Conservation (phyloP, 1,140 invertebrate species). For the Drosophila lowei region DNA sequence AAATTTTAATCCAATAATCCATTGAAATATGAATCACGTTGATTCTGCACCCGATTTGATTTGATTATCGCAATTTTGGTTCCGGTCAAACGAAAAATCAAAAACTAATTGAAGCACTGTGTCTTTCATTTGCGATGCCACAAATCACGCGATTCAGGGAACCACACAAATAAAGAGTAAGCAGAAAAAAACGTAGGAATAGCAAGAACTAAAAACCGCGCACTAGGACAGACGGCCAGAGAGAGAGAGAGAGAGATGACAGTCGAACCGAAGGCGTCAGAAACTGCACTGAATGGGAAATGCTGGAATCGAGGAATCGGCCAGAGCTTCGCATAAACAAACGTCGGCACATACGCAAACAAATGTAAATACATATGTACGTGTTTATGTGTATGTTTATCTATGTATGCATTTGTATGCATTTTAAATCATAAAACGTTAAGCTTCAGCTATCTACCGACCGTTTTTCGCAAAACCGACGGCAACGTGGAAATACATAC, state of each 20-base stretch:
- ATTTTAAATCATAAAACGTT: conserved; percentile 44
- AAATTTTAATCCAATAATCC: conserved; percentile 1
- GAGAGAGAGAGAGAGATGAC: conserved; percentile 26
- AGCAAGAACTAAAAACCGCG: conserved; percentile 33
- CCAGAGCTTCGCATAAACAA: conserved; percentile 55
- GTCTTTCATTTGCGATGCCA: not conserved
- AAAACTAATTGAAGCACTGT: conserved; percentile 1
- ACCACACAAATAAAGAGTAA: not conserved
- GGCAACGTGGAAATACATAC: too few relatives aligned
- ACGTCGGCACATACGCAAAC: conserved; percentile 29
- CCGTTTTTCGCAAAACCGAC: too few relatives aligned
- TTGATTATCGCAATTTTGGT: conserved; percentile 22
- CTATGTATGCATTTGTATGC: conserved; percentile 10
- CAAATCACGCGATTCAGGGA: not conserved
- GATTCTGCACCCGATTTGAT: conserved; percentile 45
- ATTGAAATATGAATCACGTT: conserved; percentile 18
- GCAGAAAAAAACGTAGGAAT: conserved; percentile 24
- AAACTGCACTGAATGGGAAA: conserved; percentile 62
- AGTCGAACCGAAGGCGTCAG: conserved; percentile 65
- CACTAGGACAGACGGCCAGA: conserved; percentile 48
- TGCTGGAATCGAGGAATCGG: conserved; percentile 32
- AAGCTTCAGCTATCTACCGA: not conserved
- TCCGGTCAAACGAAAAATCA: conserved; percentile 4
- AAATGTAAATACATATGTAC: not conserved
- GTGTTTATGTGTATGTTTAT: not conserved